A percentile compares a stretch with the other conserved stretches of the same genome.
Evolutionary conservation across 35 echinoderm and acorn worm species (phyloP).

Genomic region (Ophioderma brevispina): DNA sequence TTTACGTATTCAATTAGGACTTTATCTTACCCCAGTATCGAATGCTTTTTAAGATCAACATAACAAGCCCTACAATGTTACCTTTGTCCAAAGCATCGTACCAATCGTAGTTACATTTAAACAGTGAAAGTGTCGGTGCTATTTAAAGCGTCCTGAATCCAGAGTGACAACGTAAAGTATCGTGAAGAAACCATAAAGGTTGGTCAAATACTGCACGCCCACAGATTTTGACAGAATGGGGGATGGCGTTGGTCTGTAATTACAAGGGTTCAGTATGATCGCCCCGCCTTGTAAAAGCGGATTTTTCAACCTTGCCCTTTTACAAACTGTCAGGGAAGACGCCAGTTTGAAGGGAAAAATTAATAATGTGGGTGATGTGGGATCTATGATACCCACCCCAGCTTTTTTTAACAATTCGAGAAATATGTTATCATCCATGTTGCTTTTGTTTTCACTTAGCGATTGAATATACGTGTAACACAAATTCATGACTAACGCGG

Average conservation of each 20-base stretch:
- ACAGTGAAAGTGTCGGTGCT: not conserved
- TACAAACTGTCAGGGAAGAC: not conserved
- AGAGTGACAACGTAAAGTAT: not conserved
- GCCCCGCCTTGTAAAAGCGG: not conserved
- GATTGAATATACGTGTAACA: not conserved
- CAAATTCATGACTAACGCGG: not conserved
- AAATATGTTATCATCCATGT: not conserved
- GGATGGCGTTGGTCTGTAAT: not conserved
- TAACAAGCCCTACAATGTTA: not conserved
- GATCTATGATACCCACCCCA: not conserved
- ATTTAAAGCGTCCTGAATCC: not conserved
- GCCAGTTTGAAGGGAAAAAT: not conserved
- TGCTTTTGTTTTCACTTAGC: not conserved
- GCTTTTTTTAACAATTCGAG: not conserved
- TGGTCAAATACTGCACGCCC: not conserved
- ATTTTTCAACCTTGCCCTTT: not conserved
- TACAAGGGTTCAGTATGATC: slow-evolving; percentile 12
- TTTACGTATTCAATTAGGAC: not conserved
- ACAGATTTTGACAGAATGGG: not conserved
- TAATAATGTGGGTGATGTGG: not conserved
- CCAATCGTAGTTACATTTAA: slow-evolving; percentile 17
- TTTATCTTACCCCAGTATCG: not conserved
- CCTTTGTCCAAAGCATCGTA: not conserved
- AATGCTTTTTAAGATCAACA: slow-evolving; percentile 5
- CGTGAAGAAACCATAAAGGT: not conserved